Base-by-base conservation (phyloP, 2,888 invertebrate genomes). In the Diaprepes abbreviatus region DNA sequence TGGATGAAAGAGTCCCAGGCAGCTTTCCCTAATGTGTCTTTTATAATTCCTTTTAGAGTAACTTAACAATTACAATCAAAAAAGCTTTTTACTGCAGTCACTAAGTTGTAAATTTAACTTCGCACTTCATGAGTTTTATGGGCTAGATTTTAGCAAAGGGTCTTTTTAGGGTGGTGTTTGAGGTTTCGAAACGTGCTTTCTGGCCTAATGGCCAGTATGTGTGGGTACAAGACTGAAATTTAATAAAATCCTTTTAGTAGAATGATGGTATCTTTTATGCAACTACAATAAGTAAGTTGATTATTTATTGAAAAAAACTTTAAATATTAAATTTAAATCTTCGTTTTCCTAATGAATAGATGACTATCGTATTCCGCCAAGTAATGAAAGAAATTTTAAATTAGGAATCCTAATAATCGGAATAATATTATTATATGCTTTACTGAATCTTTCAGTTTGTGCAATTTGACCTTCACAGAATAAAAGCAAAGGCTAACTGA, bases 1-100 rank as follows among this genome's bases (percentile, higher is more conserved):
- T 28, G 7, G 31, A 21, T 9, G 9, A 43, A 43, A 43, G 10
- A n/a, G 17, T 19, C 19, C 0, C 24, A 28, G 9, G 24, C 28
- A 28, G 28, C 28, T n/a, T 50, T 28, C 12, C 48, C 28, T 50
- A 50, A 50, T 28, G 28, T 50, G 14, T 16, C 48, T 28, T 50
- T 50, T 28, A 28, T 50, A 50, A 31, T 50, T 28, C 14, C 48
- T 50, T 50, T 50, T 28, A 50, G 14, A 50, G 48, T 14, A 31
- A 50, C 14, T 50, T 28, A 14, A 50, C 48, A 50, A 50, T 50
- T 28, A 50, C 28, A 28, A 28, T 50, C 28, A 12, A 16, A 50
- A 50, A 43, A 28, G 12, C 16, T 14, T 50, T 50, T 28, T 24
- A 14, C 38, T 16, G 38, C 38, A 3, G 1, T 16, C 16, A 16